Evolutionary conservation across 2,113 vertebrate genomes (phyloP), one percentile per base, ranked within the genome.

Genomic region (Dicaeum eximium): DNA sequence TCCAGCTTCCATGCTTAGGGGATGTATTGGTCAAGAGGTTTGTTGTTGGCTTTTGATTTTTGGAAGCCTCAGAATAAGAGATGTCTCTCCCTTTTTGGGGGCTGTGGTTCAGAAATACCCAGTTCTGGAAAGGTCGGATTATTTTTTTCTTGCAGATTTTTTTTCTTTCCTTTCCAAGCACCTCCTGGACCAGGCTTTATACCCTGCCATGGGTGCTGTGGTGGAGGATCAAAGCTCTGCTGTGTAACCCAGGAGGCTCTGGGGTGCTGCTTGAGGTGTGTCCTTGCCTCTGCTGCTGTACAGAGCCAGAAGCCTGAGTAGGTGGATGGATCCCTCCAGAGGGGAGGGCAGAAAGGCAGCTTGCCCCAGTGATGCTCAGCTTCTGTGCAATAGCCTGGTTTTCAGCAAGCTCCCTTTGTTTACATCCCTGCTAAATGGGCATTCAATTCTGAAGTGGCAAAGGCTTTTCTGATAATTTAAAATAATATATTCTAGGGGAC

Each of bases 381-480:
- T 91, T 75, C 82, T 91, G 33, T 31, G 60, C 30, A 62, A 30
- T 58, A 93, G n/a, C 28, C 24, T 75, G 19, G 0, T 33, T 88
- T 87, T 64, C 40, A 73, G 27, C 10, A 11, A 38, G 21, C 11
- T 92, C 67, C 20, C 30, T 88, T 73, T 86, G 85, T 66, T 88
- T 88, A 50, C 11, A 19, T 62, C 66, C 48, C 22, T 58, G 33
- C 33, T 81, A 65, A 60, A 27, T 0, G 4, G 11, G 15, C 35
- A 35, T 88, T 82, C 50, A 24, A 2, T 87, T 82, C n/a, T 73
- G 56, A 85, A 92, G 78, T 66, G 79, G 71, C 35, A 73, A 66
- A 86, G 45, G 18, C 47, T 77, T 78, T 40, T 70, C 74, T 60
- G 47, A 56, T 86, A 22, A 82, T 88, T 92, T 80, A 30, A 73